Conservation (phyloP, 2,797 vertebrate genomes). For the Rousettus madagascariensis region DNA sequence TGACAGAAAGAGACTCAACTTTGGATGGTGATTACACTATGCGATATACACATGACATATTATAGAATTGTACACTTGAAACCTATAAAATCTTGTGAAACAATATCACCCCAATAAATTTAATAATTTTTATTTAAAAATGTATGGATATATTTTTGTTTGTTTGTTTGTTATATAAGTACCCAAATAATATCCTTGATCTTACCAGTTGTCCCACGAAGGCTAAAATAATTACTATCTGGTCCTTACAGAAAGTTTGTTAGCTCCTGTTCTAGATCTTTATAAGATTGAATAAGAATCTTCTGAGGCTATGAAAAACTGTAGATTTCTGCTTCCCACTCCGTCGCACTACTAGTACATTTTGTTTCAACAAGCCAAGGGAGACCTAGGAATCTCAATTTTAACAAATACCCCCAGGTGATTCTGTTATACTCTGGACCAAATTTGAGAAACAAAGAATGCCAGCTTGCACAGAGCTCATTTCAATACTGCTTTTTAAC, state of each 20-base stretch:
- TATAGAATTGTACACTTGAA: too few relatives aligned
- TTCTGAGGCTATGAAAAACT: not conserved
- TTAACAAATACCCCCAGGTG: not conserved
- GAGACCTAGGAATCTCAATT: not conserved
- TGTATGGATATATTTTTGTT: not conserved
- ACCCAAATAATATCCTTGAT: not conserved
- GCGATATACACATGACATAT: too few relatives aligned
- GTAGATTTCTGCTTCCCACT: not conserved
- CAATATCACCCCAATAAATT: too few relatives aligned
- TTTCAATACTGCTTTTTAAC: not conserved
- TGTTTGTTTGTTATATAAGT: not conserved
- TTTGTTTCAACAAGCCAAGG: not conserved
- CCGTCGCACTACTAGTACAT: not conserved
- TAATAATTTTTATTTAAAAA: not conserved
- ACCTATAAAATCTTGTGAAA: too few relatives aligned
- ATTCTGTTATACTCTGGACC: not conserved
- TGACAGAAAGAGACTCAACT: too few relatives aligned
- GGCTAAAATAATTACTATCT: not conserved
- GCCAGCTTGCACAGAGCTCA: not conserved
- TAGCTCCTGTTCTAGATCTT: not conserved
- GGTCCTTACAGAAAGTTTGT: not conserved
- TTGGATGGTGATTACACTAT: too few relatives aligned
- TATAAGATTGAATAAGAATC: not conserved
- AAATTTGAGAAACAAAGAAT: slow-evolving; percentile 24
- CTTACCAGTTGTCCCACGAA: not conserved